Percentiles rank a stretch among this genome's conserved stretches.
phyloP scores from a whole-genome alignment of 2,797 vertebrate genomes.

The Poeciliopsis gracilis region DNA sequence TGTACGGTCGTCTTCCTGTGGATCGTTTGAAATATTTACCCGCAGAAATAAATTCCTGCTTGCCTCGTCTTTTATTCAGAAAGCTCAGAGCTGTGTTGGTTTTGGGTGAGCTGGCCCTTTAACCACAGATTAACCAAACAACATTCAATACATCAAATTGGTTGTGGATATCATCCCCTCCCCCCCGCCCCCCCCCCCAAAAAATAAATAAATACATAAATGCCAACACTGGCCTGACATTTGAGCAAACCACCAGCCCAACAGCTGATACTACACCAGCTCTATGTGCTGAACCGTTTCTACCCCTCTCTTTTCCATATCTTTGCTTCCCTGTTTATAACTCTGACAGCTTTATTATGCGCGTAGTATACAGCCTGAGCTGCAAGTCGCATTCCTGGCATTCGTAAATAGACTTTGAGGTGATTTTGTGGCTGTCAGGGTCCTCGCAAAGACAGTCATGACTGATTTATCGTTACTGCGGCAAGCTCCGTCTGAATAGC shows the following conservation, averaged over 20 bases:
- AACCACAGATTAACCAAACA: conserved; percentile 4
- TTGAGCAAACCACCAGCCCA: conserved; percentile 34
- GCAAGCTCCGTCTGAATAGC: conserved; percentile 56
- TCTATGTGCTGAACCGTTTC: conserved; percentile 39
- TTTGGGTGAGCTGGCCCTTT: conserved; percentile 8
- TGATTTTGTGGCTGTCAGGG: conserved; percentile 62
- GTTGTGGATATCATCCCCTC: conserved; percentile 6
- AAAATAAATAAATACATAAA: conserved; percentile 29
- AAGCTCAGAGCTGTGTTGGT: background rate
- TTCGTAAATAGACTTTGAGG: conserved; percentile 65
- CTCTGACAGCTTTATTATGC: conserved; percentile 70
- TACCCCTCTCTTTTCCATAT: conserved; percentile 9
- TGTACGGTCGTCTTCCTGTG: background rate
- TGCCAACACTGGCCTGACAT: conserved; percentile 25
- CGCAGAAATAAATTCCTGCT: background rate
- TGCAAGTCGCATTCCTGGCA: conserved; percentile 53
- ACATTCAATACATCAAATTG: conserved; percentile 23
- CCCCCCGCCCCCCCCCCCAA: no score
- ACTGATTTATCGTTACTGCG: conserved; percentile 61
- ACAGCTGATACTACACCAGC: conserved; percentile 32
- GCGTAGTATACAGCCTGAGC: conserved; percentile 55
- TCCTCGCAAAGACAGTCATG: conserved; percentile 49
- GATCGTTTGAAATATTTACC: background rate
- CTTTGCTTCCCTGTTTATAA: conserved; percentile 52
- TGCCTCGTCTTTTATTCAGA: background rate